These are phyloP conservation scores for Lucinisca nassula DNA, from an alignment of 2,888 invertebrate genomes.

Conservation along the genomic window DNA sequence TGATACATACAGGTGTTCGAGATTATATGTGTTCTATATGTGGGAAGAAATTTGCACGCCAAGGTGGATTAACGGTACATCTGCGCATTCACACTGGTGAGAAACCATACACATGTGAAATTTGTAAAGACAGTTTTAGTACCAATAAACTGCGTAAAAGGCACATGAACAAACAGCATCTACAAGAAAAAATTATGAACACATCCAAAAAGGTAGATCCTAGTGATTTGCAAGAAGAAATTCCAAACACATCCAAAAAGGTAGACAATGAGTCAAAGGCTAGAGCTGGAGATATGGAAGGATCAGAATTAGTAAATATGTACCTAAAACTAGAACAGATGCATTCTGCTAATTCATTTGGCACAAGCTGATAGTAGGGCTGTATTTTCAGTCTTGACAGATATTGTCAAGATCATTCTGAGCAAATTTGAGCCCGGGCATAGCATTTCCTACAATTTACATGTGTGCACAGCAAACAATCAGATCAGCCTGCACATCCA, in stretches of 20 bases:
- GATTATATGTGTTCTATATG: background rate
- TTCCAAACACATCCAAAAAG: background rate
- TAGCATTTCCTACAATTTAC: too few relatives aligned
- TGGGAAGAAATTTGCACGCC: background rate
- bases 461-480: too few relatives aligned
- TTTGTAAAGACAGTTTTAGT: background rate
- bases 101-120: background rate
- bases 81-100: background rate
- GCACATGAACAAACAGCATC: background rate
- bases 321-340: background rate
- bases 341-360: too few relatives aligned
- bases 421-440: too few relatives aligned
- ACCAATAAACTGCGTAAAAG: background rate
- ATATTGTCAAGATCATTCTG: too few relatives aligned
- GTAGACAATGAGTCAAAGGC: background rate
- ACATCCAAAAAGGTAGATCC: background rate
- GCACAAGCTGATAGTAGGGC: too few relatives aligned
- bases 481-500: too few relatives aligned
- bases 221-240: background rate
- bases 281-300: background rate
- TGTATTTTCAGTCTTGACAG: too few relatives aligned
- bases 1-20: background rate
- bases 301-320: background rate
- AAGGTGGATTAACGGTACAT: background rate
- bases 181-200: background rate